Conservation (phyloP, 2,113 vertebrate genomes). For the Vanacampus margaritifer region DNA sequence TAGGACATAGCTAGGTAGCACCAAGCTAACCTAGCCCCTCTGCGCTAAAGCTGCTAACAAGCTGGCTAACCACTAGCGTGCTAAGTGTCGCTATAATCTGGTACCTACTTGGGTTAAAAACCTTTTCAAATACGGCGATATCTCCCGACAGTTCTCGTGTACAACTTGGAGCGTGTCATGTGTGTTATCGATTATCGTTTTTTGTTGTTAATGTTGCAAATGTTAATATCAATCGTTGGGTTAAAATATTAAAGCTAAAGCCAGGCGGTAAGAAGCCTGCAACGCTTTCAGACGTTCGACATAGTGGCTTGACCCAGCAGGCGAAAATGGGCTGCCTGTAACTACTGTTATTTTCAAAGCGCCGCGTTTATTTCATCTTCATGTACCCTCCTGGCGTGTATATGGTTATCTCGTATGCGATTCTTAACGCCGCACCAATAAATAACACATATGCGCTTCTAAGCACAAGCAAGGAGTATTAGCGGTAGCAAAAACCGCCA, state of each 20-base stretch:
- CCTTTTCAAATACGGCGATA: conserved; percentile 37
- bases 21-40: conserved; percentile 1
- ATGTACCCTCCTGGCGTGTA: not conserved
- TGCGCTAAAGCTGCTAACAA: conserved; percentile 34
- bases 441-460: not conserved
- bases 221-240: conserved; percentile 28
- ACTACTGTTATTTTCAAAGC: conserved; percentile 56
- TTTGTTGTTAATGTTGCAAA: conserved; percentile 23
- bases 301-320: conserved; percentile 50
- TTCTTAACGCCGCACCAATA: not conserved
- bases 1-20: conserved; percentile 6
- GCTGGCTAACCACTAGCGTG: conserved; percentile 48
- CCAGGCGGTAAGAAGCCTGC: conserved; percentile 62
- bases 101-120: conserved; percentile 61
- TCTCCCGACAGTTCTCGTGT: conserved; percentile 45
- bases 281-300: conserved; percentile 61
- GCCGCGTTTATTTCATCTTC: conserved; percentile 6
- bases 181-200: conserved; percentile 26
- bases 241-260: conserved; percentile 58
- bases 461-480: not conserved
- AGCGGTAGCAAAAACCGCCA: not conserved
- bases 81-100: conserved; percentile 52
- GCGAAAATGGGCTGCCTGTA: conserved; percentile 58
- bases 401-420: too few relatives aligned
- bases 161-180: conserved; percentile 49